phyloP scores from a whole-genome alignment of 2,888 invertebrate species.

The Habrosyne pyritoides region DNA sequence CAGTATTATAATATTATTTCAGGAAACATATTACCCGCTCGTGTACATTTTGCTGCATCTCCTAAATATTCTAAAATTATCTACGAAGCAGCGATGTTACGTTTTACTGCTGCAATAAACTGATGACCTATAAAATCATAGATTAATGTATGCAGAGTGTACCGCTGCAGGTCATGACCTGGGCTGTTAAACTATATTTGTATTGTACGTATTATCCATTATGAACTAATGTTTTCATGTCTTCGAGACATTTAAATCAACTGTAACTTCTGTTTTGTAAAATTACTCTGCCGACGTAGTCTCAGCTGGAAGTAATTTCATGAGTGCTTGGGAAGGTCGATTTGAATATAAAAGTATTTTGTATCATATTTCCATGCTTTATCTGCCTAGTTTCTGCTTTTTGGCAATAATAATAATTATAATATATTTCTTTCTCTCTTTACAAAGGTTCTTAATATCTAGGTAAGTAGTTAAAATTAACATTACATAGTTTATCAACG shows the following conservation, averaged over 20 bases:
- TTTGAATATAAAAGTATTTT: no score
- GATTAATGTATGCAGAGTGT: slow-evolving; percentile 17
- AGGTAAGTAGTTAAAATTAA: no score
- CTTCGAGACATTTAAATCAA: not conserved
- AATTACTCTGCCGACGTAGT: no score
- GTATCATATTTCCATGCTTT: no score
- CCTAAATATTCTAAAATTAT: slow-evolving; percentile 18
- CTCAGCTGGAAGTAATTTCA: no score
- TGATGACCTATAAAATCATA: slow-evolving; percentile 28
- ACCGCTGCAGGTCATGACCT: slow-evolving; percentile 38
- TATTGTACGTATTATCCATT: not conserved
- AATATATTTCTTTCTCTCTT: no score
- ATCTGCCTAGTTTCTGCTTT: no score
- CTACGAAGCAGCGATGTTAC: slow-evolving; percentile 13
- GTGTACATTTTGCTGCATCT: not conserved
- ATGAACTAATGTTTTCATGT: not conserved
- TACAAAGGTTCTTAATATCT: no score
- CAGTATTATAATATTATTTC: not conserved
- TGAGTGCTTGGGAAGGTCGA: no score
- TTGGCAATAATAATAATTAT: no score
- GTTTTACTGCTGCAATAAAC: slow-evolving; percentile 22
- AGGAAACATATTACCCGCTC: not conserved
- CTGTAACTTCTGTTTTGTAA: not conserved
- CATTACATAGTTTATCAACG: no score
- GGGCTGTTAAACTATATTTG: slow-evolving; percentile 18